Base-by-base conservation (phyloP, 2,797 vertebrate species). In the Cirrhinus molitorella region DNA sequence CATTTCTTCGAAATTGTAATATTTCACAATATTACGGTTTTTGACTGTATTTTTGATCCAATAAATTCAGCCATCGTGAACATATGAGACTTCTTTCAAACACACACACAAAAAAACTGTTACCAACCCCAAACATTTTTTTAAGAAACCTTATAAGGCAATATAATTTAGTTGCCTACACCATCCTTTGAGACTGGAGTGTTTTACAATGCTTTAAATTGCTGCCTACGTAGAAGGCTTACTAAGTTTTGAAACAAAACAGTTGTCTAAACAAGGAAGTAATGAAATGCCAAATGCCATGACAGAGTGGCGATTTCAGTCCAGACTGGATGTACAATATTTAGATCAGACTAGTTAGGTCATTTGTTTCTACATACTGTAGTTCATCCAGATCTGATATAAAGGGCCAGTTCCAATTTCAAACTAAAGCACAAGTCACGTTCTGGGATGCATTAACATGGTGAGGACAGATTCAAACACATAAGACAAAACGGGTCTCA, bases 321-420 rank as follows among this genome's bases (percentile, higher is more conserved):
- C n/a, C n/a, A 59, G 37, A 65, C 21, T 65, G 21, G 28, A 51
- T 74, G 61, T 53, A 25, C 23, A 55, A 76, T 68, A 57, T 77
- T 78, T 57, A 57, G 51, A 83, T 77, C 72, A 68, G 19, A 37
- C 81, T 28, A 47, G 28, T 76, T 83, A 47, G 40, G 65, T 83
- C 51, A 83, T 78, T 57, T 68, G 65, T 70, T 76, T 76, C 37
- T 47, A 51, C 73, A 70, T 34, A 37, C 34, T 37, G 34, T 37
- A 34, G 68, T 81, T 59, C 19, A 71, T 61, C 67, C 53, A 71
- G 40, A 75, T 75, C 61, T 70, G 74, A 78, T 70, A 45, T n/a
- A 77, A 57, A 59, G 51, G 21, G 14, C 65, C 57, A 53, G 73
- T 70, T 83, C 51, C 74, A 77, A 71, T 49, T n/a, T 78, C 65